Conservation (phyloP, 2,113 vertebrate species). For the Edolisoma coerulescens region DNA sequence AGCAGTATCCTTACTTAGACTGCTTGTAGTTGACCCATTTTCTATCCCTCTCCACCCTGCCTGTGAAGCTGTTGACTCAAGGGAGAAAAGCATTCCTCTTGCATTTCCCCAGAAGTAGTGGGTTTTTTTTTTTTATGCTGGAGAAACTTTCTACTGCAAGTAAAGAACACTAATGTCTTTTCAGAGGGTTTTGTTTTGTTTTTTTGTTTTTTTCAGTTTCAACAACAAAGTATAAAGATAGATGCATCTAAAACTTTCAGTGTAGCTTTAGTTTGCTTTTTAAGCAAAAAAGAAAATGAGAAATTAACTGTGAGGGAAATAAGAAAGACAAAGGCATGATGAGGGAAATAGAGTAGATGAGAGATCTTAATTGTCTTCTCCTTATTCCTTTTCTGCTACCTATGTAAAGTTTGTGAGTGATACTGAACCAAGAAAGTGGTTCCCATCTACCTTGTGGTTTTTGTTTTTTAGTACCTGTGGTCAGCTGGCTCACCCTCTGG, state of each 20-base stretch:
- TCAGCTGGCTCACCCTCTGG: neutral
- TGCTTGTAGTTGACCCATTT: neutral
- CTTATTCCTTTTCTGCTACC: neutral
- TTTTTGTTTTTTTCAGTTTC: neutral
- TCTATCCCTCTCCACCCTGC: neutral
- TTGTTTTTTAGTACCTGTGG: neutral
- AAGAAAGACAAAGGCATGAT: neutral
- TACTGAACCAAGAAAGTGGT: neutral
- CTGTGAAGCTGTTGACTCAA: neutral
- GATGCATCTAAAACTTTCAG: neutral
- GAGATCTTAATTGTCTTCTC: neutral
- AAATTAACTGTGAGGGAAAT: neutral
- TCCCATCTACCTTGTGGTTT: neutral
- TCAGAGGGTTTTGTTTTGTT: accelerated
- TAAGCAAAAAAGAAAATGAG: neutral
- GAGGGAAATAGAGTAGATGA: neutral
- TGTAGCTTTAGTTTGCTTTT: neutral
- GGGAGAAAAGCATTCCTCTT: neutral
- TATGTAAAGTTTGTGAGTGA: neutral
- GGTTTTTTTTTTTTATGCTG: neutral
- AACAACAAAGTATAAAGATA: no score
- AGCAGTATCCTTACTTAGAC: neutral
- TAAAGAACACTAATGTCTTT: neutral
- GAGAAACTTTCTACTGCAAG: neutral
- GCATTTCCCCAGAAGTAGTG: neutral